These are phyloP conservation scores for Psilopogon haemacephalus DNA, from an alignment of 2,113 vertebrate genomes.

Conservation along the genomic window DNA sequence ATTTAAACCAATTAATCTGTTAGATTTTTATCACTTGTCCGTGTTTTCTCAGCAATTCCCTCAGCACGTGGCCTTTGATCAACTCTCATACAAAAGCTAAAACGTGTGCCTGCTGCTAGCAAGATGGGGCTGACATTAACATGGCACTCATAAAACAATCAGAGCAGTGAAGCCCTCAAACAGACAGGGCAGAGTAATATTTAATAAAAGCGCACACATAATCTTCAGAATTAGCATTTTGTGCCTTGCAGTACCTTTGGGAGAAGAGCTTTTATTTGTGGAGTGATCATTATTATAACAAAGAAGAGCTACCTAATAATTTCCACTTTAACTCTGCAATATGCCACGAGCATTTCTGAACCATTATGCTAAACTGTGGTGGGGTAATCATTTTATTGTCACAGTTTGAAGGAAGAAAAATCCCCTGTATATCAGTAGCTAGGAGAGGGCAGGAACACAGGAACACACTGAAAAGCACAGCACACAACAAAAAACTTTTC, in stretches of 20 bases:
- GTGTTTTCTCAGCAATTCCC: conserved; percentile 97
- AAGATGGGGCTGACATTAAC: conserved; percentile 98
- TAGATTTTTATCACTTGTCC: conserved; percentile 93
- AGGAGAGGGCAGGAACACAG: conserved; percentile 6
- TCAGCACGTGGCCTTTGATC: conserved; percentile 96
- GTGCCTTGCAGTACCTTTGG: conserved; percentile 87
- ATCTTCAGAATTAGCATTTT: conserved; percentile 99
- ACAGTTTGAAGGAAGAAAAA: conserved; percentile 79
- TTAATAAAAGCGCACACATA: conserved; percentile 97
- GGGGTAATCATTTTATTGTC: conserved; percentile 84
- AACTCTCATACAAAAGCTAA: conserved; percentile 85
- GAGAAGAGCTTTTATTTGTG: conserved; percentile 89
- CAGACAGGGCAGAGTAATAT: conserved; percentile 94
- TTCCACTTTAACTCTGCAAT: conserved; percentile 84
- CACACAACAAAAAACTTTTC: conserved; percentile 29
- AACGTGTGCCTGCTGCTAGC: conserved; percentile 87
- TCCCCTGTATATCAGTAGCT: conserved; percentile 73
- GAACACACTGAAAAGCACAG: neutral
- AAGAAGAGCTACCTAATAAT: conserved; percentile 87
- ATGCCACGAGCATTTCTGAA: conserved; percentile 83
- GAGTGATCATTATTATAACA: conserved; percentile 89
- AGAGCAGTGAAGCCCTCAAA: conserved; percentile 87
- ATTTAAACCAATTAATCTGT: conserved; percentile 96
- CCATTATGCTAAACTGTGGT: conserved; percentile 86
- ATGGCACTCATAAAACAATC: conserved; percentile 98